Evolutionary conservation across 2,113 vertebrate species (phyloP).

Genomic region (Morphnarchus princeps): DNA sequence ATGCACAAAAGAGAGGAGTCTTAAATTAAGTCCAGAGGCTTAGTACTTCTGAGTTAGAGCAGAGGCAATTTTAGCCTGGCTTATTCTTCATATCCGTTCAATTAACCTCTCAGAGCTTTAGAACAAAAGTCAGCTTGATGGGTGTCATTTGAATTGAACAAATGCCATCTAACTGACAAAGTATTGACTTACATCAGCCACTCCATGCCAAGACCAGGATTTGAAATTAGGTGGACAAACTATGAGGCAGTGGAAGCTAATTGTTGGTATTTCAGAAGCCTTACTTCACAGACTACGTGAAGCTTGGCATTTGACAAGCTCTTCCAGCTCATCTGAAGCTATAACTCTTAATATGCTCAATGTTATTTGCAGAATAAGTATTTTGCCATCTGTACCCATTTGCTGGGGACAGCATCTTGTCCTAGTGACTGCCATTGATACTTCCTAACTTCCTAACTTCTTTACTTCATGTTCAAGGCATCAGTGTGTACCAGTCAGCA

Average conservation of each 20-base stretch:
- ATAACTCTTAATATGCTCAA: neutral
- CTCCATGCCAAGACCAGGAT: neutral
- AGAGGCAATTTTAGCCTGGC: slow-evolving; percentile 43
- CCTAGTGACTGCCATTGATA: neutral
- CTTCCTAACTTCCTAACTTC: neutral
- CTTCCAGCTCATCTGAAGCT: neutral
- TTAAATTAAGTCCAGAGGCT: slow-evolving; percentile 60
- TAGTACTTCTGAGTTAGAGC: slow-evolving; percentile 56
- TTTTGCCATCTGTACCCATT: neutral
- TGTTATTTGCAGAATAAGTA: neutral
- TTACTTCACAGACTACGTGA: neutral
- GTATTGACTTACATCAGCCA: slow-evolving; percentile 34
- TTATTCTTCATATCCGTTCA: slow-evolving; percentile 70
- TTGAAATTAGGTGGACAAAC: slow-evolving; percentile 16
- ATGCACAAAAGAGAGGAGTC: neutral
- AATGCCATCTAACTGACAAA: slow-evolving; percentile 59
- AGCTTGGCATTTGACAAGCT: neutral
- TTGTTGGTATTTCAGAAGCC: neutral
- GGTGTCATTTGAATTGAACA: slow-evolving; percentile 66
- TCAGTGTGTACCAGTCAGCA: neutral
- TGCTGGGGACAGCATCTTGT: neutral
- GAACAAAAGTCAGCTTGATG: slow-evolving; percentile 55
- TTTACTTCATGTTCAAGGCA: neutral
- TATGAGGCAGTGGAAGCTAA: neutral
- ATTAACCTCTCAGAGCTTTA: slow-evolving; percentile 69